Base-by-base conservation (phyloP, 35 echinoderm and acorn worm species). In the Lytechinus pictus region DNA sequence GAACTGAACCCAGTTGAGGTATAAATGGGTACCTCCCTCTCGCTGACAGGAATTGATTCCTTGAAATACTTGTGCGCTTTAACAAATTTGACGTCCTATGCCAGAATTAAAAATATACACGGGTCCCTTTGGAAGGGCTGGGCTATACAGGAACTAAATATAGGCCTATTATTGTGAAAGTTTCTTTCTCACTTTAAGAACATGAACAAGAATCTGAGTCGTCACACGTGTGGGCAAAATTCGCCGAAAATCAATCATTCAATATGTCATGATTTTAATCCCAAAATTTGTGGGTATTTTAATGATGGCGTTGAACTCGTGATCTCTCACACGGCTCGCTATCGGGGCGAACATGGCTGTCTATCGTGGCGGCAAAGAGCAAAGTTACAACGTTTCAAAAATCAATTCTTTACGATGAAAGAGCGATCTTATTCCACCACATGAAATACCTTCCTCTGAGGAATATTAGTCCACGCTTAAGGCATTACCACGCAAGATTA, bases 401-500 rank as follows among this genome's bases (percentile, higher is more conserved):
- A 79, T 79, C 66, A 79, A 79, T 79, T 79, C 66, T 79, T 79
- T n/a, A 14, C 66, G 66, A 79, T n/a, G 66, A 79, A 79, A 79
- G 66, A 79, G 66, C n/a, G 66, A 24, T 79, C 66, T 24, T 79
- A 24, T 79, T 19, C 66, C 7, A 79, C 8, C 21, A 24, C 14
- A 79, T 79, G 66, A 79, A 79, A 24, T 16, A 16, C 8, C 19
- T 24, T 24, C 21, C 16, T 79, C 21, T 19, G 4, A 24, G 66
- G 66, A 79, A 19, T 79, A 24, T 24, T 19, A 7, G 12, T 79
- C 16, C 4, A 79, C 19, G 16, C 16, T 79, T 79, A 79, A 24
- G 3, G n/a, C n/a, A 79, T 79, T 79, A 79, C 19, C n/a, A 79
- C 2, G 66, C 66, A 1, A 79, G 66, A 79, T 79, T 79, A 79